Evolutionary conservation across 2,888 invertebrate genomes (phyloP).

Genomic region (Eudasyphora cyanicolor): DNA sequence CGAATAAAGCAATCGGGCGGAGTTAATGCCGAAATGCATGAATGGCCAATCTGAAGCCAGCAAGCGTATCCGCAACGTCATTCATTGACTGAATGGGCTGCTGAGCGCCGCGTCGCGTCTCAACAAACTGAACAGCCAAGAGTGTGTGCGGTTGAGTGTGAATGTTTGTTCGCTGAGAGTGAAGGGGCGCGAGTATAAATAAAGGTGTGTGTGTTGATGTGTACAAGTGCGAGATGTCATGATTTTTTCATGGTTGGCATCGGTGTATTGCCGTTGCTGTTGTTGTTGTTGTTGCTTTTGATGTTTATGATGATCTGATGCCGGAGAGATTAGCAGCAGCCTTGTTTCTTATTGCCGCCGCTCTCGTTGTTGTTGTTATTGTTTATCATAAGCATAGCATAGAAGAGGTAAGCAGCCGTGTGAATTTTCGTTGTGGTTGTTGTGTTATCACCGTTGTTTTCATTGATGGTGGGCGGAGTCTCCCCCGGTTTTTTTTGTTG

Average conservation of each 20-base stretch:
- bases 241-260: conserved; percentile 65
- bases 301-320: conserved; percentile 49
- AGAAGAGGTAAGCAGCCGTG: neutral
- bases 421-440: neutral
- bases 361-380: conserved; percentile 42
- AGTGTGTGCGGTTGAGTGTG: neutral
- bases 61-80: conserved; percentile 78
- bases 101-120: too few species aligned
- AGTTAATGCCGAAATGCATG: conserved; percentile 79
- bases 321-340: conserved; percentile 45
- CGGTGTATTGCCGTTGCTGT: conserved; percentile 9
- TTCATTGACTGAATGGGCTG: conserved; percentile 70
- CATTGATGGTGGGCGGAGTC: conserved; percentile 73
- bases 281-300: conserved; percentile 49
- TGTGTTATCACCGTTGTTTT: neutral
- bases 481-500: too few species aligned
- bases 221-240: conserved; percentile 74
- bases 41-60: conserved; percentile 80
- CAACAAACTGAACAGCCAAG: too few species aligned
- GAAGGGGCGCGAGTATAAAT: conserved; percentile 67
- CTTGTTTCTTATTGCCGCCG: conserved; percentile 36
- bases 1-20: conserved; percentile 76
- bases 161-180: neutral
- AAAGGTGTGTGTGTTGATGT: conserved; percentile 19
- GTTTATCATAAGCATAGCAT: neutral